phyloP scores from a whole-genome alignment of 1,140 invertebrate species.

The Ganaspis sp. region DNA sequence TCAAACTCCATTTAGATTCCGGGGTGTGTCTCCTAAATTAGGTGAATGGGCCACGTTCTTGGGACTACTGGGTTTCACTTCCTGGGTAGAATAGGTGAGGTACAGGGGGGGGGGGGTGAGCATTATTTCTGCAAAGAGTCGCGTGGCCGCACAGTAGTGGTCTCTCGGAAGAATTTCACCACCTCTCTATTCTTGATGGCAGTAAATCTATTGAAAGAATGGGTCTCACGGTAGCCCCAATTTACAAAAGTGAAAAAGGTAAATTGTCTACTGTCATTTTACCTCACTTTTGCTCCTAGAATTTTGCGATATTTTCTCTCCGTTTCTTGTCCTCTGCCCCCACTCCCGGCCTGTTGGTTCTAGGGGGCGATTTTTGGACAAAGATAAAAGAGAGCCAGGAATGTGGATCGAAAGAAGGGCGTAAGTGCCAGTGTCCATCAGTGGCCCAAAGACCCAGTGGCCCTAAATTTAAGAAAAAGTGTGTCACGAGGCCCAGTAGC shows the following conservation, averaged over 20 bases:
- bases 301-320: background rate
- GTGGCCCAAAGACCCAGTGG: conserved; percentile 53
- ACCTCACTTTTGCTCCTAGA: conserved; percentile 29
- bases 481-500: conserved; percentile 36
- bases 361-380: background rate
- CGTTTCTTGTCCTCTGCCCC: background rate
- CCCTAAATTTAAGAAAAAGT: conserved; percentile 53
- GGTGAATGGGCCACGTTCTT: background rate
- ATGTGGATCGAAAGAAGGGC: background rate
- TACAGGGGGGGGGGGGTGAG: background rate
- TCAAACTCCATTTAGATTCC: background rate
- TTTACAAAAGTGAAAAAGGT: background rate
- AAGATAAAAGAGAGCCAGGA: background rate
- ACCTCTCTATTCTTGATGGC: background rate
- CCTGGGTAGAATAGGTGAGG: background rate
- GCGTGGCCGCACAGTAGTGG: conserved; percentile 24
- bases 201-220: background rate
- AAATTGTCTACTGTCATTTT: conserved; percentile 29
- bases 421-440: background rate
- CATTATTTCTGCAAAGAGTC: conserved; percentile 11
- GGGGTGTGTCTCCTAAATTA: background rate
- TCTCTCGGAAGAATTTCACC: conserved; percentile 3
- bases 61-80: background rate
- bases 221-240: background rate
- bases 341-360: background rate